Conservation (phyloP, 2,888 invertebrate species). For the Leucania comma region DNA sequence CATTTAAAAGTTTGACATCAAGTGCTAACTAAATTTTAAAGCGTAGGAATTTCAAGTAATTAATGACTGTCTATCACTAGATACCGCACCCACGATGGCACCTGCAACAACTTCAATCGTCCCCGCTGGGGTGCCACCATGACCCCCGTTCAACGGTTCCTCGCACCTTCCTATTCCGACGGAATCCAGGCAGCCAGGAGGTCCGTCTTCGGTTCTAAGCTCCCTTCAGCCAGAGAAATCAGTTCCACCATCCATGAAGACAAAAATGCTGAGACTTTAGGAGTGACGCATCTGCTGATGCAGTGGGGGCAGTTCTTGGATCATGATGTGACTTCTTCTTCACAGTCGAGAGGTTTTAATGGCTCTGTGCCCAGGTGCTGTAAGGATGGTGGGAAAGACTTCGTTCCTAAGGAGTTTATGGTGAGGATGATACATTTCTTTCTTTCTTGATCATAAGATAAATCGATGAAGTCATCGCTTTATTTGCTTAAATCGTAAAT, state of each 20-base stretch:
- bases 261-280: conserved; percentile 91
- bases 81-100: conserved; percentile 96
- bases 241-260: conserved; percentile 92
- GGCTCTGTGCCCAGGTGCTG: conserved; percentile 95
- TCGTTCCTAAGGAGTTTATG: conserved; percentile 91
- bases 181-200: conserved; percentile 91
- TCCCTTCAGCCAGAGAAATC: conserved; percentile 95
- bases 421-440: conserved; percentile 77
- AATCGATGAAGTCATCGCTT: too few relatives aligned
- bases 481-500: too few relatives aligned
- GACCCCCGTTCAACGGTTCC: conserved; percentile 95
- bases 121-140: conserved; percentile 96
- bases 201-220: conserved; percentile 90
- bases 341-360: conserved; percentile 94
- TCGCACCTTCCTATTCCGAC: conserved; percentile 96
- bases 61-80: conserved; percentile 70
- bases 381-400: conserved; percentile 90
- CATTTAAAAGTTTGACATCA: background rate
- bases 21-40: background rate
- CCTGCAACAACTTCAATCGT: conserved; percentile 95
- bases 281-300: conserved; percentile 95
- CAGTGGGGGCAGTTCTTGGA: conserved; percentile 98
- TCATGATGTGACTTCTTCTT: conserved; percentile 96
- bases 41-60: background rate
- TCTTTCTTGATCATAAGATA: background rate